Evolutionary conservation across 2,113 vertebrate species (phyloP), one percentile per base, ranked within the genome.

Genomic region (Spea multiplicata): DNA sequence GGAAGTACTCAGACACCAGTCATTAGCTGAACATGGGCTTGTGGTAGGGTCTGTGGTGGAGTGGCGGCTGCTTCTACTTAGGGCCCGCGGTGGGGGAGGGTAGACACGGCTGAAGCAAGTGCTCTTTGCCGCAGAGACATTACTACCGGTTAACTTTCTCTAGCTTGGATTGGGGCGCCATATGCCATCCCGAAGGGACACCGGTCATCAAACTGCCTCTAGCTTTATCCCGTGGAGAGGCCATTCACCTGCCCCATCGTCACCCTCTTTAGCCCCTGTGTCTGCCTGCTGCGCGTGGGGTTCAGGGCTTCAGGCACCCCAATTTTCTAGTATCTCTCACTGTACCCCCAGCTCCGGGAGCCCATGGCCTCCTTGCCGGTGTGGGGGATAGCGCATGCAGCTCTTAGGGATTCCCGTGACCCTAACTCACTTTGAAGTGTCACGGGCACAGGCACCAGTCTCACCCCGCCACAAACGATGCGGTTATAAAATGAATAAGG

Each of bases 51-150:
- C 2, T 17, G 72, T 74, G 13, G 4, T 30, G 30, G 30, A 30
- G 30, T 30, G 8, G 55, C 71, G 66, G 44, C 12, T 17, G 30
- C 45, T 17, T 48, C 50, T 6, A 46, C 13, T 47, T 44, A 17
- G 7, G 66, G 47, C 74, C 73, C 71, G 71, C 48, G 4, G 8
- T 6, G 59, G 66, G 73, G 73, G 80, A 49, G 45, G 61, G 66
- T 66, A 73, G 65, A 46, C 13, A 10, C 10, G 55, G 44, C 13
- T 59, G 16, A 45, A n/a, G 46, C 68, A 79, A 72, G 85, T 84
- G 86, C 86, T 85, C 83, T 92, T 91, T 95, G 93, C 92, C 94
- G 93, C 93, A 95, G 93, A 92, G 91, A 86, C 84, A 80, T 84
- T 84, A 84, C 82, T 85, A 81, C 81, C 77, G 81, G 52, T 81